A percentile compares a stretch with the other conserved stretches of the same genome.
Conservation (phyloP, 64 coral and sea anemone genomes). For the Orbicella faveolata region DNA sequence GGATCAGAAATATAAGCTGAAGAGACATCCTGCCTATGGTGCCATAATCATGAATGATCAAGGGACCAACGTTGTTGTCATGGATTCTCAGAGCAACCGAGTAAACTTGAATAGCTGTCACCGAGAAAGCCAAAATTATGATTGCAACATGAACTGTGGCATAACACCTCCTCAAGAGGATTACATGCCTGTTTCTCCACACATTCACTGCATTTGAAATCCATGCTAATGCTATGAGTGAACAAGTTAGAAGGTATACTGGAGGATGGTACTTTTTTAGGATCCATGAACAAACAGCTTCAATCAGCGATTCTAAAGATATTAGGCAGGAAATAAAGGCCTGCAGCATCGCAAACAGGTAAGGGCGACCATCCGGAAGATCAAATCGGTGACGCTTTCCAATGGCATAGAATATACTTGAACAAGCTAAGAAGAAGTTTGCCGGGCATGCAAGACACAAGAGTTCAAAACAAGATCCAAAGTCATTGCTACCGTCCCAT, state of each 20-base stretch:
- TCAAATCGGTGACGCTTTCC: slow-evolving; percentile 2
- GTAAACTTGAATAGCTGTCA: slow-evolving; percentile 55
- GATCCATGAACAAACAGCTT: slow-evolving; percentile 27
- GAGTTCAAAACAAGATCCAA: slow-evolving; percentile 76
- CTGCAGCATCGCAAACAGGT: slow-evolving; percentile 51
- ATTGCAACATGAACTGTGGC: slow-evolving; percentile 42
- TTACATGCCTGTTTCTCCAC: slow-evolving; percentile 68
- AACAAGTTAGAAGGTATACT: slow-evolving; percentile 63
- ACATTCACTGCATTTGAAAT: slow-evolving; percentile 61
- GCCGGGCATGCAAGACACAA: slow-evolving; percentile 59
- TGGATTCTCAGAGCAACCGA: slow-evolving; percentile 34
- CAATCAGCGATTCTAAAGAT: slow-evolving; percentile 54
- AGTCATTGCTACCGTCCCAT: slow-evolving; percentile 60
- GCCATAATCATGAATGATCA: slow-evolving; percentile 66
- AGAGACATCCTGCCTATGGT: slow-evolving; percentile 48
- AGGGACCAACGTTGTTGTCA: neutral
- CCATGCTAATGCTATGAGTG: slow-evolving; percentile 61
- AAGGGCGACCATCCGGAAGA: slow-evolving; percentile 16
- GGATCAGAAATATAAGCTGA: slow-evolving; percentile 55
- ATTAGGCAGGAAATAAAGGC: slow-evolving; percentile 36
- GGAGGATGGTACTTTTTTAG: slow-evolving; percentile 18
- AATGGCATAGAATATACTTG: slow-evolving; percentile 56
- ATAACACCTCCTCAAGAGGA: slow-evolving; percentile 45
- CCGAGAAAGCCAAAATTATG: slow-evolving; percentile 37
- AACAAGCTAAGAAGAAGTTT: slow-evolving; percentile 56